These are phyloP conservation scores for Hemaris fuciformis DNA, from an alignment of 2,888 invertebrate species.

Conservation along the genomic window DNA sequence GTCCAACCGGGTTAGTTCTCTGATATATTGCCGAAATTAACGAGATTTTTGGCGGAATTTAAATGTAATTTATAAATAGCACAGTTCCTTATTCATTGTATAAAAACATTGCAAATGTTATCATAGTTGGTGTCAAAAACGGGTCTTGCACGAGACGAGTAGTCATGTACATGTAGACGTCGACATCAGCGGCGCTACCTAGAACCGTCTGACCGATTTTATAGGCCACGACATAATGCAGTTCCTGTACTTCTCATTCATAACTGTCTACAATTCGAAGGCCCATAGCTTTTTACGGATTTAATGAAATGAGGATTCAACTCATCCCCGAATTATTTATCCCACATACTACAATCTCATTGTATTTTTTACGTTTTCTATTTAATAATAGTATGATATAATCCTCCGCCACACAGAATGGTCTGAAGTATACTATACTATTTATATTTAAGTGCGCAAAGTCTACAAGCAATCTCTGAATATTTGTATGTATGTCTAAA, in stretches of 20 bases:
- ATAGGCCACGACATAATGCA: background rate
- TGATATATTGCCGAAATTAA: too few species aligned
- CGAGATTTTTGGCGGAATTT: too few species aligned
- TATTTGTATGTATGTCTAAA: too few species aligned
- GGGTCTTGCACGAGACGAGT: background rate
- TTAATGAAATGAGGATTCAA: background rate
- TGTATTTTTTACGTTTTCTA: background rate
- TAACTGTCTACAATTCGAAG: background rate
- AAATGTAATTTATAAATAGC: background rate
- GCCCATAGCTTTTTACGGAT: background rate
- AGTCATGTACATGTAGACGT: background rate
- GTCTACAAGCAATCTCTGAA: too few species aligned
- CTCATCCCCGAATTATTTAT: background rate
- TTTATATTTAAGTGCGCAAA: too few species aligned
- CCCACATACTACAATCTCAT: background rate
- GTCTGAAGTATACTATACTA: too few species aligned
- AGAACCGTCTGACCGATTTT: slow-evolving; percentile 15
- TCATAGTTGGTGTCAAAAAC: background rate
- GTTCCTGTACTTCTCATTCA: background rate
- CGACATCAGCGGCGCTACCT: slow-evolving; percentile 11
- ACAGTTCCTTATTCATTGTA: background rate
- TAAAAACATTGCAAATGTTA: background rate
- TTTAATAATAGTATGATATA: too few species aligned
- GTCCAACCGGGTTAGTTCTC: too few species aligned
- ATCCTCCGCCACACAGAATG: too few species aligned